Evolutionary conservation across 2,797 vertebrate genomes (phyloP), one percentile per base, ranked within the genome.

Genomic region (Gadopsis bispinosus): DNA sequence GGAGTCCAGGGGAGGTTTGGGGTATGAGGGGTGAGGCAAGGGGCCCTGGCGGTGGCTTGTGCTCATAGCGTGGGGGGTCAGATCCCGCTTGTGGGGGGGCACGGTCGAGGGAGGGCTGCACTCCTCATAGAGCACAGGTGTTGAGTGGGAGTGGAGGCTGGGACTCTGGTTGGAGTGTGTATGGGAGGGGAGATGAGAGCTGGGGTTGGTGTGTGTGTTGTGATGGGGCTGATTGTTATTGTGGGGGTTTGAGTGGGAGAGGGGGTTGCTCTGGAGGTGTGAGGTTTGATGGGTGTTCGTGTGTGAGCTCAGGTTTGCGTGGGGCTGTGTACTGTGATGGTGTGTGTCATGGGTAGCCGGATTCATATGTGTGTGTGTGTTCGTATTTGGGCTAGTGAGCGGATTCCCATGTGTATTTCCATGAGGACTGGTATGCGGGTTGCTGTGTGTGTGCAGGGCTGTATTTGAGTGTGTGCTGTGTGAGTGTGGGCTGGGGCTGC

Each of bases 401-500:
- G 86, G 76, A 82, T 89, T 91, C 1, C 73, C 65, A 0, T 88
- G 88, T 53, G 92, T 71, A 10, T 83, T 90, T 53, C 86, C 87
- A 7, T 97, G 96, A 56, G 96, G 96, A 89, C 96, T 97, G 58
- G 96, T 93, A 94, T 59, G 93, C 1, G 88, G 87, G 80, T 93
- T 92, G 78, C 73, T 77, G 82, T 91, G 90, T 39, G 87, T 68
- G 56, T 93, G 93, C 50, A 83, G 7, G 22, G 84, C 80, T 73
- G 92, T 81, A 5, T 90, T 91, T 47, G 91, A 81, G 83, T 93
- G 95, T 91, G 94, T 92, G 95, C 84, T 95, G 95, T 96, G 96
- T 86, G 93, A 95, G 94, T 96, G 98, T 83, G 87, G 97, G 94
- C 91, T 98, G 83, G 97, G 97, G 93, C 97, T 97, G 69, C 97